These are phyloP conservation scores for Danio albolineatus DNA, from an alignment of 2,797 vertebrate genomes.

Conservation along the genomic window DNA sequence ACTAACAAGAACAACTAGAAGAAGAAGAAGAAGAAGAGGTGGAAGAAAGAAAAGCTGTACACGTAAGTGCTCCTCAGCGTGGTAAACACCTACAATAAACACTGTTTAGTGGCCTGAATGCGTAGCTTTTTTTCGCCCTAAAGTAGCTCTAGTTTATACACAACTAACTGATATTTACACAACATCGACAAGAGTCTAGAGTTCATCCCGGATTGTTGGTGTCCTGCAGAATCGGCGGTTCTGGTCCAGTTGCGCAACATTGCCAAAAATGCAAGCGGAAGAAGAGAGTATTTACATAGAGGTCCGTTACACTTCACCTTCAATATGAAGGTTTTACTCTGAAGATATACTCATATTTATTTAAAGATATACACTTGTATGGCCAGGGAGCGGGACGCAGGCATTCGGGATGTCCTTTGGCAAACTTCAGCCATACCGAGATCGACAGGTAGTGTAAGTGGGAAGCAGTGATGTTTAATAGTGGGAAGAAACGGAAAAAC, in stretches of 20 bases:
- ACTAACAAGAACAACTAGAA: constrained; percentile 50
- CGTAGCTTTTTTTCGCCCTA: constrained; percentile 64
- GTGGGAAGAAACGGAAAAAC: background rate
- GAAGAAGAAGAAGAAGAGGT: constrained; percentile 50
- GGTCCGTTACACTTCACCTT: constrained; percentile 93
- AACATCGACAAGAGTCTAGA: constrained; percentile 56
- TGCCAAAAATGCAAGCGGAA: constrained; percentile 84
- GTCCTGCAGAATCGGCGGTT: constrained; percentile 16
- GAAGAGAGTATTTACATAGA: constrained; percentile 78
- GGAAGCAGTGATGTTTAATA: constrained; percentile 64
- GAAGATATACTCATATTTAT: constrained; percentile 83
- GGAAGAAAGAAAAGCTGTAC: constrained; percentile 77
- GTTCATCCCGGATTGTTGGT: constrained; percentile 59
- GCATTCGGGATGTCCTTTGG: constrained; percentile 85
- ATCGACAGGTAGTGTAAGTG: constrained; percentile 80
- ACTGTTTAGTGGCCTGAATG: constrained; percentile 69
- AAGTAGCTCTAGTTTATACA: constrained; percentile 61
- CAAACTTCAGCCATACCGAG: constrained; percentile 75
- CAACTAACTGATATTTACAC: constrained; percentile 63
- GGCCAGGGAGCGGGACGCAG: constrained; percentile 67
- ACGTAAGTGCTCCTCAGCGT: constrained; percentile 79
- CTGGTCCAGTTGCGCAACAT: constrained; percentile 72
- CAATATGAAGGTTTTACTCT: constrained; percentile 98
- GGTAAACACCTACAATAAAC: constrained; percentile 79
- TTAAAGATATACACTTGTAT: constrained; percentile 92